These are phyloP conservation scores for Coryphaenoides rupestris DNA, from an alignment of 2,113 vertebrate genomes.

Conservation along the genomic window DNA sequence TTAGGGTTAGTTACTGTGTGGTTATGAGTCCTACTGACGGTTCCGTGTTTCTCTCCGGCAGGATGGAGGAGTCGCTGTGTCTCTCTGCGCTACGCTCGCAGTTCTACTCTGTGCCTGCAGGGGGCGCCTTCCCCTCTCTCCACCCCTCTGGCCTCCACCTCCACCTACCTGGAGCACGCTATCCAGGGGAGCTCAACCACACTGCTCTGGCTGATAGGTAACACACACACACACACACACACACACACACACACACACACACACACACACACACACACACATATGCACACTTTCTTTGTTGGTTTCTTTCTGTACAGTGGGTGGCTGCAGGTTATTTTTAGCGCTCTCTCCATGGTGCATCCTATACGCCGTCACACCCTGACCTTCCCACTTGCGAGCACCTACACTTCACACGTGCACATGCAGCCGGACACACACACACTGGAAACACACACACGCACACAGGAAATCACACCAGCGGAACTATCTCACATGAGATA, in stretches of 20 bases:
- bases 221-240: constrained; percentile 7
- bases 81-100: constrained; percentile 86
- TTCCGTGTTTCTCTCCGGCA: constrained; percentile 43
- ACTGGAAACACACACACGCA: background rate
- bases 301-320: constrained; percentile 43
- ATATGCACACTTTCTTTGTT: constrained; percentile 10
- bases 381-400: background rate
- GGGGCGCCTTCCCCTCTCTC: constrained; percentile 81
- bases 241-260: constrained; percentile 17
- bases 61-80: constrained; percentile 94
- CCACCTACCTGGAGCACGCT: constrained; percentile 86
- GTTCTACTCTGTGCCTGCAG: constrained; percentile 86
- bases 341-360: constrained; percentile 56
- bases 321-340: constrained; percentile 66
- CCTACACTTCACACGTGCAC: constrained; percentile 13
- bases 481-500: too few species aligned
- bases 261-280: constrained; percentile 23
- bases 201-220: constrained; percentile 81
- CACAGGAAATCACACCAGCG: background rate
- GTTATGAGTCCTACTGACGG: too few species aligned
- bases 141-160: constrained; percentile 90
- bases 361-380: constrained; percentile 48
- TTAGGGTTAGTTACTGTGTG: too few species aligned
- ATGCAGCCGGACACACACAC: background rate
- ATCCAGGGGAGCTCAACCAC: constrained; percentile 82